phyloP scores from a whole-genome alignment of 2,888 invertebrate genomes.

The Ethmia dodecea region DNA sequence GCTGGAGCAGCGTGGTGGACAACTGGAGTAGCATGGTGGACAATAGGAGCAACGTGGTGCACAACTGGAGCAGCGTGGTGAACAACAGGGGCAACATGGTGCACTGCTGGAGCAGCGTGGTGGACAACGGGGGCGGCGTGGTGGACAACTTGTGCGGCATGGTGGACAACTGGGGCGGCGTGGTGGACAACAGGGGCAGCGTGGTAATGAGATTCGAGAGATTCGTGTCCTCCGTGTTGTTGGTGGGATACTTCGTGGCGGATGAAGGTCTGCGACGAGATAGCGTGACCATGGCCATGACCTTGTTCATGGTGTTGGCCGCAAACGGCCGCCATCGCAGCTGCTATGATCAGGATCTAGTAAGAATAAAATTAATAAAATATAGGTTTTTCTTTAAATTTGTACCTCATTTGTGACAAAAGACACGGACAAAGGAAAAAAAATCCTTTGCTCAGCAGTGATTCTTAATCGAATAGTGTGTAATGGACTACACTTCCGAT shows the following conservation, averaged over 20 bases:
- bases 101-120: too few species aligned
- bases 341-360: slow-evolving; percentile 24
- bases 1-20: slow-evolving; percentile 28
- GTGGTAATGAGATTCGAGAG: too few species aligned
- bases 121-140: neutral
- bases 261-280: slow-evolving; percentile 28
- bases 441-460: too few species aligned
- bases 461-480: too few species aligned
- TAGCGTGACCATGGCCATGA: slow-evolving; percentile 12
- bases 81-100: neutral
- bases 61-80: neutral
- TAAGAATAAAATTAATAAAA: slow-evolving; percentile 8
- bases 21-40: slow-evolving; percentile 11
- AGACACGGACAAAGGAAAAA: too few species aligned
- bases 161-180: too few species aligned
- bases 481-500: too few species aligned
- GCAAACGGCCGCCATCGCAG: slow-evolving; percentile 15
- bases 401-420: too few species aligned
- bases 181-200: too few species aligned
- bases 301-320: neutral
- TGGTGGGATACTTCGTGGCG: slow-evolving; percentile 1
- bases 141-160: slow-evolving; percentile 2
- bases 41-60: slow-evolving; percentile 8
- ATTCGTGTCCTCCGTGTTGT: too few species aligned
- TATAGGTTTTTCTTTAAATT: slow-evolving; percentile 2